A percentile compares a stretch with the other conserved stretches of the same genome.
phyloP scores from a whole-genome alignment of 2,888 invertebrate species.

The Eupithecia dodoneata region DNA sequence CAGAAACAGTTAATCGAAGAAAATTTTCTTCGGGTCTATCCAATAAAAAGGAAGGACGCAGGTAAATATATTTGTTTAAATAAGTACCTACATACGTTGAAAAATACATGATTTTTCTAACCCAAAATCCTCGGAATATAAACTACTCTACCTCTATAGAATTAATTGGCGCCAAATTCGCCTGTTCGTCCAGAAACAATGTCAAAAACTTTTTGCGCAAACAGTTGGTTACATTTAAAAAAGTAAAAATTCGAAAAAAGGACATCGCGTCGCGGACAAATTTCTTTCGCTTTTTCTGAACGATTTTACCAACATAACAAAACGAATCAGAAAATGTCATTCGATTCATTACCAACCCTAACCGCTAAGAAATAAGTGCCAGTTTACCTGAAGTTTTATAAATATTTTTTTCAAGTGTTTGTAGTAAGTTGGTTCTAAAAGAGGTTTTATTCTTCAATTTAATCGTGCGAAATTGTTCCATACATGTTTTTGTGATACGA shows the following conservation, averaged over 20 bases:
- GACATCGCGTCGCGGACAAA: slow-evolving; percentile 68
- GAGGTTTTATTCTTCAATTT: slow-evolving; percentile 73
- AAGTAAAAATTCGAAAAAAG: slow-evolving; percentile 51
- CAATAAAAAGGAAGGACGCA: too few species aligned
- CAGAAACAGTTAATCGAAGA: neutral
- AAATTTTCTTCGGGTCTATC: too few species aligned
- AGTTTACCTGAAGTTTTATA: slow-evolving; percentile 11
- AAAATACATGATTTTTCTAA: neutral
- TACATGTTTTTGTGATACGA: slow-evolving; percentile 65
- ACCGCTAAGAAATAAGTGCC: neutral
- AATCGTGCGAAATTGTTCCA: slow-evolving; percentile 78
- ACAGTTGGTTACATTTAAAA: slow-evolving; percentile 64
- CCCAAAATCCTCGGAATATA: slow-evolving; percentile 10
- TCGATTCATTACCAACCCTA: slow-evolving; percentile 13
- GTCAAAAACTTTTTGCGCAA: slow-evolving; percentile 77
- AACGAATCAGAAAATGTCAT: slow-evolving; percentile 6
- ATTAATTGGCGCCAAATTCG: slow-evolving; percentile 78
- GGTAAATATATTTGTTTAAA: too few species aligned
- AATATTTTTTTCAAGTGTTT: slow-evolving; percentile 14
- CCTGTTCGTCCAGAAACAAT: slow-evolving; percentile 68
- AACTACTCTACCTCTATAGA: slow-evolving; percentile 56
- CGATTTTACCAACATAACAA: slow-evolving; percentile 46
- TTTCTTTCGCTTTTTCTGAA: slow-evolving; percentile 78
- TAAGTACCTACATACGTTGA: neutral
- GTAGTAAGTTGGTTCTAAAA: slow-evolving; percentile 49